Percentiles rank a stretch among this genome's conserved stretches.
phyloP scores from a whole-genome alignment of 2,797 vertebrate genomes.

The Buceros bicornis region DNA sequence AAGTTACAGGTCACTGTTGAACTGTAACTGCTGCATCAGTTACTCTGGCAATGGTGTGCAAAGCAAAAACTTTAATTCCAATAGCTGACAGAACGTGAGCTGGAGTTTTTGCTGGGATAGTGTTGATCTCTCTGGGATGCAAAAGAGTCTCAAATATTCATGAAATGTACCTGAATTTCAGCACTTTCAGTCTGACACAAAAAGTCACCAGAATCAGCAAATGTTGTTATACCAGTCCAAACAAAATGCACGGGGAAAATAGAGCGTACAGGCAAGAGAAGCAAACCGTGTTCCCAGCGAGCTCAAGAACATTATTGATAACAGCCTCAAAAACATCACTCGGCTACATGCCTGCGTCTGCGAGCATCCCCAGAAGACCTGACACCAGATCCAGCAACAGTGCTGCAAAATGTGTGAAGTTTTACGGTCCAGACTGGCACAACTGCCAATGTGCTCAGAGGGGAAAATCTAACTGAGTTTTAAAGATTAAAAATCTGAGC shows the following conservation, averaged over 20 bases:
- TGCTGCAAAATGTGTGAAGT: not conserved
- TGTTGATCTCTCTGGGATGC: not conserved
- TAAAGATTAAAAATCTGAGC: not conserved
- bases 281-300: not conserved
- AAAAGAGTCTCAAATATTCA: not conserved
- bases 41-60: not conserved
- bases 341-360: not conserved
- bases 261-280: rapidly evolving
- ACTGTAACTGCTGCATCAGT: not conserved
- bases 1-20: not conserved
- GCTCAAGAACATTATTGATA: not conserved
- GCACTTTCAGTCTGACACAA: not conserved
- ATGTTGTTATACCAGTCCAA: not conserved
- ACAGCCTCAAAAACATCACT: not conserved
- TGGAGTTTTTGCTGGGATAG: not conserved
- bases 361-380: not conserved
- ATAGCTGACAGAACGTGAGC: not conserved
- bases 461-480: not conserved
- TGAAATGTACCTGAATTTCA: not conserved
- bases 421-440: not conserved
- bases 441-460: not conserved
- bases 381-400: not conserved
- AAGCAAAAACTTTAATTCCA: not conserved
- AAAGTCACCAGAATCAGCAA: not conserved
- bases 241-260: not conserved